phyloP scores from a whole-genome alignment of 2,888 invertebrate genomes.

The Leptarthrus brevirostris region DNA sequence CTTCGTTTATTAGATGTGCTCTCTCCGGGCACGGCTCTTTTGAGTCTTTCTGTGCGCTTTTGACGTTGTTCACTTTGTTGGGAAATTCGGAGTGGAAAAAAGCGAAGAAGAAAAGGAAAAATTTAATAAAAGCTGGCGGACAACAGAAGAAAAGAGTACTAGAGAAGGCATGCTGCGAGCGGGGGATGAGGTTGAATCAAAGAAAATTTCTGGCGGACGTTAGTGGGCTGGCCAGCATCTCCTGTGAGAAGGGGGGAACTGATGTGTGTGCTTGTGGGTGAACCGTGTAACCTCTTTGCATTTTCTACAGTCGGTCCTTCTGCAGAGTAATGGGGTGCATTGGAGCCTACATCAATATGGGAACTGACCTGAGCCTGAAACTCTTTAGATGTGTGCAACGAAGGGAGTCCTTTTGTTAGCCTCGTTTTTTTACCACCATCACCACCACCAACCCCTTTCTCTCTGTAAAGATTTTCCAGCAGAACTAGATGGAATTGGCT shows the following conservation, averaged over 20 bases:
- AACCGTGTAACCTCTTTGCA: no score
- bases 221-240: neutral
- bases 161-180: conserved; percentile 20
- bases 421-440: no score
- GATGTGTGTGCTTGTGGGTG: no score
- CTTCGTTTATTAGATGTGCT: neutral
- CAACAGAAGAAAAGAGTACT: conserved; percentile 17
- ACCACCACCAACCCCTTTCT: no score
- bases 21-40: neutral
- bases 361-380: conserved; percentile 8
- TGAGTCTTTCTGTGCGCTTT: neutral
- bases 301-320: no score
- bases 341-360: neutral
- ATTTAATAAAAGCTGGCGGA: conserved; percentile 15
- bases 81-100: conserved; percentile 1
- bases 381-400: conserved; percentile 6
- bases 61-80: conserved; percentile 11
- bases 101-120: neutral
- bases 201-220: conserved; percentile 8
- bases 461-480: conserved; percentile 8
- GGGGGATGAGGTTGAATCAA: neutral
- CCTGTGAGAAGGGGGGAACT: neutral
- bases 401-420: conserved; percentile 38
- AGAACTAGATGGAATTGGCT: no score
- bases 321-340: no score